These are phyloP conservation scores for Branchinecta lindahli DNA, from an alignment of 1,140 invertebrate species.

Conservation along the genomic window DNA sequence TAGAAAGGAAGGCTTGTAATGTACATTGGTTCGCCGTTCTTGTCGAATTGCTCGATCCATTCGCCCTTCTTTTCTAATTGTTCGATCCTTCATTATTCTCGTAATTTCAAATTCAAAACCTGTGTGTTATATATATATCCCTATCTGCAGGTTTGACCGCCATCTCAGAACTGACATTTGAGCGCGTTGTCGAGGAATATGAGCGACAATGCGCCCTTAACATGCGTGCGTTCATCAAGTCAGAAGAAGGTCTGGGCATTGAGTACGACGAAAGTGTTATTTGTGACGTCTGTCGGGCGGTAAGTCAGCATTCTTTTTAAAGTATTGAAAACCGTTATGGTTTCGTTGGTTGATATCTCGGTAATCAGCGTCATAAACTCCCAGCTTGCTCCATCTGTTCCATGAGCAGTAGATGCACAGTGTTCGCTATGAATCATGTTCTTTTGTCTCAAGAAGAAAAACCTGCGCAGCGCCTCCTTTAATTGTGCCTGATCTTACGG, in stretches of 20 bases:
- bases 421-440: background rate
- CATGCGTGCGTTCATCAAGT: constrained; percentile 81
- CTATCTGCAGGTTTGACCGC: constrained; percentile 40
- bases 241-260: constrained; percentile 82
- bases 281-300: constrained; percentile 92
- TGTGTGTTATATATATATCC: too few relatives aligned
- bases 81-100: too few relatives aligned
- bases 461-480: too few relatives aligned
- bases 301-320: constrained; percentile 33
- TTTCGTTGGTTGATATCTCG: background rate
- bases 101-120: too few relatives aligned
- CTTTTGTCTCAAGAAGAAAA: too few relatives aligned
- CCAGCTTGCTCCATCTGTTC: background rate
- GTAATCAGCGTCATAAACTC: background rate
- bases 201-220: constrained; percentile 84
- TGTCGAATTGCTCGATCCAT: too few relatives aligned
- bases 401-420: too few relatives aligned
- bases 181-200: constrained; percentile 78
- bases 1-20: too few relatives aligned
- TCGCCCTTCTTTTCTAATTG: too few relatives aligned
- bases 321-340: constrained; percentile 11
- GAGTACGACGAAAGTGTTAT: constrained; percentile 97
- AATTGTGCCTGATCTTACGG: too few relatives aligned
- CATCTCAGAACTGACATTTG: constrained; percentile 70
- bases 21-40: too few relatives aligned